Base-by-base conservation (phyloP, 2,797 vertebrate species). In the Acipenser oxyrinchus region DNA sequence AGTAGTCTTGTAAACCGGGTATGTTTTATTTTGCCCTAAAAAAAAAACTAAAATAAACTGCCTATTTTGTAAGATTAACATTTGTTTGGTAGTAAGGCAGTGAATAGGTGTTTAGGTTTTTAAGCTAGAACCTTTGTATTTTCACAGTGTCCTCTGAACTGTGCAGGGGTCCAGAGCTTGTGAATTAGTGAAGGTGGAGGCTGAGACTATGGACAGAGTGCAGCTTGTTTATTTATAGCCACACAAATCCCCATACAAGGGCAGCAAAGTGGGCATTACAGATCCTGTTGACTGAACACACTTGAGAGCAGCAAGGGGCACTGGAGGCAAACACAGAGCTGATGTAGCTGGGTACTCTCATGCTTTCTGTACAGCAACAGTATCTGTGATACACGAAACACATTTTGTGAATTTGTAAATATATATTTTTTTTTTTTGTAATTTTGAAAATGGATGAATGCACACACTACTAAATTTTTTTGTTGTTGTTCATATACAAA, bases 371-470 rank as follows among this genome's bases (percentile, higher is more conserved):
- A 12, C 51, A 8, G 11, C 55, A 12, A 13, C 23, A 3, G 55
- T 13, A 6, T 10, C 55, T 58, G 55, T 58, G 55, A 6, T 58
- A 13, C 55, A 10, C 12, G 55, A 3, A n/a, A n/a, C 61, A 51
- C 72, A 63, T 68, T 77, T 70, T 74, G 65, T 66, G 65, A 64
- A 69, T 71, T 68, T 81, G 79, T 81, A 79, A 75, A 78, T 76
- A 78, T 64, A 66, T 7, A 52, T 48, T 69, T 74, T 73, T 77
- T 73, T 78, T 49, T 72, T 71, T 72, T 57, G 53, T 66, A 58
- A 67, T 61, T 69, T 74, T 68, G 64, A 63, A 52, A 68, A 74
- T 37, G 23, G 63, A 73, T 68, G 48, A 66, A 71, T 72, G 69
- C 63, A 78, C 77, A 81, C 78, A 79, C 77, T 74, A 78, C 75